Evolutionary conservation across 1,140 invertebrate species (phyloP).

Genomic region (Drosophila sucinea): DNA sequence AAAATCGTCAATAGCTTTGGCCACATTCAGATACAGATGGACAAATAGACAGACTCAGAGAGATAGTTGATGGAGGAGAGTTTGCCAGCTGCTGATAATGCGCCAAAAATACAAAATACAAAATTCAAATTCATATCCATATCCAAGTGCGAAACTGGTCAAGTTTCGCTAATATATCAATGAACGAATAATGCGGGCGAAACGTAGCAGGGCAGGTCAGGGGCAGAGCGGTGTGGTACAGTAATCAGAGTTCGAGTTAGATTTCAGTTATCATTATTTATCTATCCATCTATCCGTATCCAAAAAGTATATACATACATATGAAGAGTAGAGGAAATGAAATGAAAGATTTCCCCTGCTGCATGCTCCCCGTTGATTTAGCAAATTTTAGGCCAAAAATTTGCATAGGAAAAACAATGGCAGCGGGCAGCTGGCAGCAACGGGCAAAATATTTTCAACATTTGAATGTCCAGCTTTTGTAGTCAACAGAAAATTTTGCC

Average conservation of each 20-base stretch:
- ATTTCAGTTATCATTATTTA: constrained; percentile 11
- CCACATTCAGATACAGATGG: constrained; percentile 36
- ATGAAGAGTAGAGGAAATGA: background rate
- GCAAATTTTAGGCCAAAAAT: background rate
- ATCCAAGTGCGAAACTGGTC: background rate
- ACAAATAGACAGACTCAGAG: constrained; percentile 10
- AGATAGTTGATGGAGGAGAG: background rate
- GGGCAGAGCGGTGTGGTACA: too few species aligned
- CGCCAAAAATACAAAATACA: constrained; percentile 3
- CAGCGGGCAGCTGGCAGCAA: background rate
- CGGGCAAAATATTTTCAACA: background rate
- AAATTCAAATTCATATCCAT: constrained; percentile 4
- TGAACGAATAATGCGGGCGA: background rate
- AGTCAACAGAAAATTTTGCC: constrained; percentile 1
- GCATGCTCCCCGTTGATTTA: background rate
- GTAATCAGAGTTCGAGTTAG: background rate
- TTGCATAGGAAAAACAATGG: background rate
- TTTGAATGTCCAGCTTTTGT: constrained; percentile 1
- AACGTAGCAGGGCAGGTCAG: too few species aligned
- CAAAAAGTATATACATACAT: too few species aligned
- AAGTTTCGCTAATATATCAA: constrained; percentile 2
- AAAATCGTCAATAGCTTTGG: constrained; percentile 58
- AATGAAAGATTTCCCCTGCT: background rate
- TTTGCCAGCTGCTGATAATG: constrained; percentile 12
- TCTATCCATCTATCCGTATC: background rate